A percentile compares a stretch with the other conserved stretches of the same genome.
phyloP scores from a whole-genome alignment of 1,140 invertebrate species.

The Neuroterus valhalla region DNA sequence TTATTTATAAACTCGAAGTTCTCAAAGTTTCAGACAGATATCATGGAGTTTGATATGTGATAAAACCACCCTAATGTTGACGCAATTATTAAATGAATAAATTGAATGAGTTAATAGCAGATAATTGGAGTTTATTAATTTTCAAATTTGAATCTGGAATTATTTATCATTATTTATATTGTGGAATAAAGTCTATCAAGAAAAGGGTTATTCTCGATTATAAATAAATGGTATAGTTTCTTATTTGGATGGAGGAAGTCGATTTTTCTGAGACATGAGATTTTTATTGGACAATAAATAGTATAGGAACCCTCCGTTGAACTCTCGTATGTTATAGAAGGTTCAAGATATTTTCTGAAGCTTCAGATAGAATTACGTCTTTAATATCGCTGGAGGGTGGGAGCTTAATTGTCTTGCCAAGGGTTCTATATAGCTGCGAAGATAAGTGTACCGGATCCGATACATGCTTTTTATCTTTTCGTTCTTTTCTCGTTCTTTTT shows the following conservation, averaged over 20 bases:
- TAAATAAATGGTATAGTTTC: neutral
- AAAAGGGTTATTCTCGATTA: neutral
- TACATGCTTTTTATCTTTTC: neutral
- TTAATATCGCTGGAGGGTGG: conserved; percentile 49
- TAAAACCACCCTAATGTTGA: no score
- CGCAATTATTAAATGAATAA: no score
- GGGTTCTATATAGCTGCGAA: conserved; percentile 9
- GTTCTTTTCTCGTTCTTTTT: neutral
- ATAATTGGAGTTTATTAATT: no score
- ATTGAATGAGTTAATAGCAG: no score
- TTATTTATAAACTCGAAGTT: no score
- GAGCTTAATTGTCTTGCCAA: conserved; percentile 43
- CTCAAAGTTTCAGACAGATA: no score
- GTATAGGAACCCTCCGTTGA: neutral
- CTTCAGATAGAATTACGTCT: conserved; percentile 50
- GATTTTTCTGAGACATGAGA: conserved; percentile 19
- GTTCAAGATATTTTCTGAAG: conserved; percentile 38
- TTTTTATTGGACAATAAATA: conserved; percentile 25
- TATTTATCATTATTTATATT: no score
- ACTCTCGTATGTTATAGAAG: neutral
- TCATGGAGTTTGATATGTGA: no score
- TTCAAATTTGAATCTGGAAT: no score
- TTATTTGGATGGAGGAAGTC: neutral
- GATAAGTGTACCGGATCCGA: conserved; percentile 20
- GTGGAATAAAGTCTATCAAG: no score